Base-by-base conservation (phyloP, 2,888 invertebrate species). In the Xestia ashworthii region DNA sequence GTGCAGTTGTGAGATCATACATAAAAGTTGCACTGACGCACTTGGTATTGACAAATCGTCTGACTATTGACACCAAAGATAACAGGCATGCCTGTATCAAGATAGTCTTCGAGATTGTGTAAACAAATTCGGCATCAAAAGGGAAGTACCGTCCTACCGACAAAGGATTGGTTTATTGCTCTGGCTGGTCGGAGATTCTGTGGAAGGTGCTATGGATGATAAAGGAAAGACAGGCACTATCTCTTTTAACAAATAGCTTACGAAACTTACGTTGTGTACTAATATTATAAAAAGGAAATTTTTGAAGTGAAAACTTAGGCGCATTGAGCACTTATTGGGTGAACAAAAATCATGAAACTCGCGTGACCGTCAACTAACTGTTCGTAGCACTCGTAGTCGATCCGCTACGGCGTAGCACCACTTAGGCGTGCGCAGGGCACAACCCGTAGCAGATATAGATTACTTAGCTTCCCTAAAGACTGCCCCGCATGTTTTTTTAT, bases 11-110 rank as follows among this genome's bases (percentile, higher is more conserved):
- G 68, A 83, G 78, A 80, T 83, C 68, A 78, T 64, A 58, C n/a
- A 46, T 48, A n/a, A 76, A 76, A 68, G 22, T 66, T 58, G 83
- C 83, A 66, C 12, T 65, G 46, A 32, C 58, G 41, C 72, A 55
- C 25, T 65, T 22, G 14, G 16, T 22, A 32, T 25, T 74, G 67
- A 50, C 41, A 32, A 53, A 41, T 55, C 12, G 62, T 16, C 32
- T 58, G 76, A 46, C 44, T 62, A 73, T 77, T 53, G 73, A 75
- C 76, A 66, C 50, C 76, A n/a, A 65, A 74, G 82, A 78, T 78
- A 75, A 58, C 75, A 58, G 48, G 16, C 22, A 74, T 75, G 12
- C 50, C 41, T 81, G 32, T 62, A 38, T 82, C 22, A 25, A 32
- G 66, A 76, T 60, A 81, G 44, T 44, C 41, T 12, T 44, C n/a